Conservation (phyloP, 1,140 invertebrate species). For the Brachionus paranguensis region DNA sequence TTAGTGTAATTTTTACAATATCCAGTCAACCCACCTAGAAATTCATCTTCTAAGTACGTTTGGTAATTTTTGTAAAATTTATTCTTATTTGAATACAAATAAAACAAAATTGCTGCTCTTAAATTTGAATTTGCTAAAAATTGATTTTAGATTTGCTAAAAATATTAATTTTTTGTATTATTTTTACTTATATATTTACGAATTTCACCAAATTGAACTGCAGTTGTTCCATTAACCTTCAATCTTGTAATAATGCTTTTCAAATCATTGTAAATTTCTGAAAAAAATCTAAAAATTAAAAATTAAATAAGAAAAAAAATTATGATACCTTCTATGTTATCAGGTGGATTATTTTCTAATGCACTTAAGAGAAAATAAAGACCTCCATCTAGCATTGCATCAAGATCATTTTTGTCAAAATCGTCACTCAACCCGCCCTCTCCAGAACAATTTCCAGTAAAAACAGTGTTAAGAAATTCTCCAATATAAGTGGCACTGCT, state of each 20-base stretch:
- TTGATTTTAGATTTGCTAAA: background rate
- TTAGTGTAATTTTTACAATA: background rate
- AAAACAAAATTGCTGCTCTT: background rate
- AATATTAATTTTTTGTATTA: background rate
- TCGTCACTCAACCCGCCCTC: background rate
- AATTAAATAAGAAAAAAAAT: background rate
- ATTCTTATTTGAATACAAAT: background rate
- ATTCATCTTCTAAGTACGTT: background rate
- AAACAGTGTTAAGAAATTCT: background rate
- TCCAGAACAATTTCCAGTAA: conserved; percentile 9
- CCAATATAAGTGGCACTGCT: background rate
- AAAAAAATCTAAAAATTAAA: too few relatives aligned
- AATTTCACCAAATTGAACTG: background rate
- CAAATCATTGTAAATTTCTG: conserved; percentile 4
- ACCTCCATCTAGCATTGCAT: background rate
- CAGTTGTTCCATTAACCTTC: background rate
- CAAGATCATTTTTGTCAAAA: background rate
- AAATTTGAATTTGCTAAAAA: background rate
- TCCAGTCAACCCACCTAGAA: background rate
- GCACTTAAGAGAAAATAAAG: background rate
- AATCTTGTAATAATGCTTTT: background rate
- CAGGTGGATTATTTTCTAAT: conserved; percentile 16
- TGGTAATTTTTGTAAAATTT: background rate
- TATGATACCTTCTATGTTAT: background rate
- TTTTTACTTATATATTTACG: background rate